Evolutionary conservation across 2,113 vertebrate genomes (phyloP).

Genomic region (Pseudorhombus dupliciocellatus): DNA sequence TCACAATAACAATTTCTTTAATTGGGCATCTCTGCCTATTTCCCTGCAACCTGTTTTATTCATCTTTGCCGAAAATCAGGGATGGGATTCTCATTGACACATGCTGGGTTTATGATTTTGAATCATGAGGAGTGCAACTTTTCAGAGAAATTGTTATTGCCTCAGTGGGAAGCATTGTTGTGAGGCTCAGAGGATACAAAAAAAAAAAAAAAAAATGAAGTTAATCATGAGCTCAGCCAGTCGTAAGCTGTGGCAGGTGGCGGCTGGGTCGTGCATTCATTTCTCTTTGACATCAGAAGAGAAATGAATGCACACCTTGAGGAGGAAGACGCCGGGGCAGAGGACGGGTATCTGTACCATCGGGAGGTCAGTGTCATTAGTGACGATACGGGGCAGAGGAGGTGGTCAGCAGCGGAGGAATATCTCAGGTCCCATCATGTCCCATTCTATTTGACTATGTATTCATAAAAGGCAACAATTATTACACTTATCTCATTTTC

Average conservation of each 20-base stretch:
- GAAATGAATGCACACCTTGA: conserved; percentile 25
- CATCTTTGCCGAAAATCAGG: conserved; percentile 65
- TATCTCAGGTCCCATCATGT: not conserved
- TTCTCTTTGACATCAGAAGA: conserved; percentile 28
- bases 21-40: conserved; percentile 68
- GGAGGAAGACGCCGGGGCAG: conserved; percentile 4
- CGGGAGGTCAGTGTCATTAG: conserved; percentile 1
- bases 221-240: conserved; percentile 72
- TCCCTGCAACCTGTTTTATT: conserved; percentile 65
- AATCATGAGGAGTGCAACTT: conserved; percentile 70
- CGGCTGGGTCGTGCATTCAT: conserved; percentile 11
- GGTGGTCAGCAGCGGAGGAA: not conserved
- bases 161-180: conserved; percentile 70
- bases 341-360: conserved; percentile 29
- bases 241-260: conserved; percentile 32
- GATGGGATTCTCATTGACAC: conserved; percentile 61
- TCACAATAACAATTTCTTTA: conserved; percentile 81
- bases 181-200: conserved; percentile 60
- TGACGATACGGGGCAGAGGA: not conserved
- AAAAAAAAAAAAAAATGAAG: conserved; percentile 38
- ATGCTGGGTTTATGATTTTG: conserved; percentile 80
- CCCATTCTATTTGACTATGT: not conserved
- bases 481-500: too few species aligned
- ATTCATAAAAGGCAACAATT: too few species aligned
- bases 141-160: conserved; percentile 74